A percentile compares a stretch with the other conserved stretches of the same genome.
Evolutionary conservation across 2,113 vertebrate genomes (phyloP).

Genomic region (Gyps fulvus): DNA sequence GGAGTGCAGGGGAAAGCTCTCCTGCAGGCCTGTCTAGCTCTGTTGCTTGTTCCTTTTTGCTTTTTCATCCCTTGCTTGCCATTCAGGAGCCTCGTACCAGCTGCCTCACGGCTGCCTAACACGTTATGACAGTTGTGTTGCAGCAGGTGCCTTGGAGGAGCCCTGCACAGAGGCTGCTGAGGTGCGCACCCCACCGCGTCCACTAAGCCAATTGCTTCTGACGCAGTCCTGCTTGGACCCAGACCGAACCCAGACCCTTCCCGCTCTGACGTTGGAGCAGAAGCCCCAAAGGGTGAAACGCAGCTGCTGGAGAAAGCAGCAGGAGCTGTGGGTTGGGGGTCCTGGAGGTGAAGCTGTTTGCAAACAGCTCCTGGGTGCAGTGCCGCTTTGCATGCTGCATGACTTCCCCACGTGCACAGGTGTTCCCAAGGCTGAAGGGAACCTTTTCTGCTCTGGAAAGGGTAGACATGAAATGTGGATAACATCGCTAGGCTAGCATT

Average conservation of each 20-base stretch:
- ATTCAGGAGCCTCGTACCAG: not conserved
- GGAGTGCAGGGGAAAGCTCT: not conserved
- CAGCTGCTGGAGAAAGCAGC: not conserved
- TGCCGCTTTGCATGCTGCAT: fast-evolving
- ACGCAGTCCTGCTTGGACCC: not conserved
- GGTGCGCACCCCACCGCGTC: not conserved
- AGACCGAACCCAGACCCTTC: fast-evolving
- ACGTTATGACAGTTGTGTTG: not conserved
- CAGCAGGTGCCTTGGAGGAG: not conserved
- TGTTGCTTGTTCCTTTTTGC: not conserved
- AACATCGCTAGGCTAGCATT: not conserved
- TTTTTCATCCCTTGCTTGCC: not conserved
- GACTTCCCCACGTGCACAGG: not conserved
- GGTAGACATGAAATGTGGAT: not conserved
- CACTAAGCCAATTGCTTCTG: not conserved
- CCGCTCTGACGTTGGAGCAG: not conserved
- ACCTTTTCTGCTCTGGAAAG: not conserved
- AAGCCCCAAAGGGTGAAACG: not conserved
- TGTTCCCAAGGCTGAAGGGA: not conserved
- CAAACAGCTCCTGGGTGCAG: not conserved
- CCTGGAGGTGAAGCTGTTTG: not conserved
- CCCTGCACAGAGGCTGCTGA: not conserved
- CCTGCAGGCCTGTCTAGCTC: not conserved
- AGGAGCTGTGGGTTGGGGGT: not conserved
- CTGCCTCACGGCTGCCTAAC: not conserved